These are phyloP conservation scores for Drosophila watanabei DNA, from an alignment of 1,140 invertebrate genomes.

Conservation along the genomic window DNA sequence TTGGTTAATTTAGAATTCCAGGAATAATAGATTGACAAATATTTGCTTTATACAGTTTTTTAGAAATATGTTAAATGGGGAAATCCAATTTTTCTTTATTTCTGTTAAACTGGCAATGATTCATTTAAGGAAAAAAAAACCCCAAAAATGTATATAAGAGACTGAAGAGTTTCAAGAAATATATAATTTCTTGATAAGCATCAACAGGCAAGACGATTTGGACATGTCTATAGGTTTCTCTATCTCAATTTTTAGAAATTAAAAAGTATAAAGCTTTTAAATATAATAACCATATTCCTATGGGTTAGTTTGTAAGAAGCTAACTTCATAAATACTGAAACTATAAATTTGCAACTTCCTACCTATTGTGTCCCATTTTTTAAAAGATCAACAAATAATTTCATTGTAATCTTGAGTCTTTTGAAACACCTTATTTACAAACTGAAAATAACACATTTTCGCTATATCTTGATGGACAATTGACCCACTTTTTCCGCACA, in stretches of 20 bases:
- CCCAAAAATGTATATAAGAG: no score
- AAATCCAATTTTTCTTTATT: constrained; percentile 3
- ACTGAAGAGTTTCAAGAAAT: rapidly evolving
- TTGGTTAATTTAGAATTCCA: constrained; percentile 41
- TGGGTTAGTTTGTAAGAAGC: no score
- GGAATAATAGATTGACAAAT: constrained; percentile 1
- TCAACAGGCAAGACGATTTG: background rate
- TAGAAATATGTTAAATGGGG: constrained; percentile 14
- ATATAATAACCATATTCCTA: background rate
- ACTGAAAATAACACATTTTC: constrained; percentile 16
- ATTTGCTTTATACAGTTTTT: background rate
- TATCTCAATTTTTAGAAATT: background rate
- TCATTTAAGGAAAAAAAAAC: constrained; percentile 1
- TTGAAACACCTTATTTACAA: constrained; percentile 10
- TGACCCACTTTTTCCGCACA: constrained; percentile 34
- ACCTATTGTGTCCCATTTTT: background rate
- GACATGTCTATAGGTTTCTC: background rate
- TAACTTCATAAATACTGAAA: background rate
- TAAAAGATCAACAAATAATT: background rate
- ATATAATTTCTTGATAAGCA: background rate
- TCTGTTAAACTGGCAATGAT: background rate
- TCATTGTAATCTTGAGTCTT: background rate
- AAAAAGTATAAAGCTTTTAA: background rate
- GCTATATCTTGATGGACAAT: constrained; percentile 28
- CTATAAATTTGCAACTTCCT: background rate